A percentile compares a stretch with the other conserved stretches of the same genome.
These are phyloP conservation scores for Cyanoderma ruficeps DNA, from an alignment of 2,113 vertebrate species.

Conservation along the genomic window DNA sequence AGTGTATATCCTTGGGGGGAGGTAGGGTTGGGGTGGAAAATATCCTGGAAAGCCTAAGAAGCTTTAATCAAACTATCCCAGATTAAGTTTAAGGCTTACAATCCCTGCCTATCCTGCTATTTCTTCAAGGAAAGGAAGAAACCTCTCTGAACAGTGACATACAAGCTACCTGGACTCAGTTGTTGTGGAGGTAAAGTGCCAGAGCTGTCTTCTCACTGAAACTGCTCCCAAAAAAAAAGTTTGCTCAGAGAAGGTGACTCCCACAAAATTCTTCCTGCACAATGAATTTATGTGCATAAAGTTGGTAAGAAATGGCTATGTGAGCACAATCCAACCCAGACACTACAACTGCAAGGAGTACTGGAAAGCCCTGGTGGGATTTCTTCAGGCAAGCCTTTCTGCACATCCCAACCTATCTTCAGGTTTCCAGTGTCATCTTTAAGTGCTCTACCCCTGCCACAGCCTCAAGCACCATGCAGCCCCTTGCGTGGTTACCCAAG, in stretches of 20 bases:
- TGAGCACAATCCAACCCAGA: not conserved
- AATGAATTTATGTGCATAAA: not conserved
- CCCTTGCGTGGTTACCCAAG: not conserved
- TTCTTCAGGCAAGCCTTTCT: not conserved
- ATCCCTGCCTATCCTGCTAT: not conserved
- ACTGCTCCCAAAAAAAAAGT: not conserved
- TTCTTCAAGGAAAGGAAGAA: not conserved
- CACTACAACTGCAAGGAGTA: accelerated
- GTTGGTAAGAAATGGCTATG: accelerated
- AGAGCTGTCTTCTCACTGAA: not conserved
- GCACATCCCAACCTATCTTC: not conserved
- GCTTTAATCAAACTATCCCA: not conserved
- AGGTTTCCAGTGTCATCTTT: not conserved
- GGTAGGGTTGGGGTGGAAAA: not conserved
- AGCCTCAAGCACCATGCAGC: not conserved
- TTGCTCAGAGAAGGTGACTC: not conserved
- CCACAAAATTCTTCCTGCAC: not conserved
- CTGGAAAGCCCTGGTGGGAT: not conserved
- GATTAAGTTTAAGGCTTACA: not conserved
- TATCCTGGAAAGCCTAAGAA: not conserved
- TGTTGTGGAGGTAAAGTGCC: not conserved
- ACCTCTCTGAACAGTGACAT: not conserved
- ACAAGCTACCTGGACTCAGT: not conserved
- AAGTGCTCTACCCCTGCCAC: not conserved
- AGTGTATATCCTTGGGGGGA: not conserved